A percentile compares a stretch with the other conserved stretches of the same genome.
These are phyloP conservation scores for Zaprionus kolodkinae DNA, from an alignment of 1,140 invertebrate genomes.

Conservation along the genomic window DNA sequence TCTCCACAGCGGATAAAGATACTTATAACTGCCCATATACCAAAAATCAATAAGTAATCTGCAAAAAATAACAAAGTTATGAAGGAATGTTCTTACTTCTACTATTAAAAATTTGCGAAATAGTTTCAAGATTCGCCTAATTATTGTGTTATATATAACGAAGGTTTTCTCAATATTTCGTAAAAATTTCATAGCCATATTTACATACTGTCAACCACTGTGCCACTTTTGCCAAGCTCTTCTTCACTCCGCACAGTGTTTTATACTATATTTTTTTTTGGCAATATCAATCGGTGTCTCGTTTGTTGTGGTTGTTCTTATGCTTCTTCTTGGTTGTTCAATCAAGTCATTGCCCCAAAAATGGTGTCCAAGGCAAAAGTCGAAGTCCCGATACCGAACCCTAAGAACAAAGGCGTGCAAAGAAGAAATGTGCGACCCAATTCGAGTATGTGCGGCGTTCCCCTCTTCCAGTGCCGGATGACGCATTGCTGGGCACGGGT, in stretches of 20 bases:
- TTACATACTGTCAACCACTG: too few species aligned
- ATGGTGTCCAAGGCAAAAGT: conserved; percentile 59
- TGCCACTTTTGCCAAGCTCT: conserved; percentile 29
- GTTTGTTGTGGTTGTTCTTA: conserved; percentile 14
- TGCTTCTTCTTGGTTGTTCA: conserved; percentile 34
- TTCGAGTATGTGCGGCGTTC: conserved; percentile 44
- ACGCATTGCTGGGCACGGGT: conserved; percentile 43
- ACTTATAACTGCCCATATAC: too few species aligned
- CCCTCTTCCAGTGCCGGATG: conserved; percentile 47
- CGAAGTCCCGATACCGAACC: conserved; percentile 47
- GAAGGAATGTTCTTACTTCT: too few species aligned
- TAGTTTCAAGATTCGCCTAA: too few species aligned
- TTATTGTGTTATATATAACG: too few species aligned
- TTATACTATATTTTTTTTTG: conserved; percentile 15
- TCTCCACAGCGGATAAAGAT: too few species aligned
- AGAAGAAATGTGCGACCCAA: conserved; percentile 53
- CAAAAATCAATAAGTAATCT: too few species aligned
- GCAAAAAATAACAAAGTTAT: too few species aligned
- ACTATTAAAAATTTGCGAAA: too few species aligned
- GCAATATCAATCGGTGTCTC: conserved; percentile 12
- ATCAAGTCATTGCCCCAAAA: conserved; percentile 80
- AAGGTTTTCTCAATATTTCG: too few species aligned
- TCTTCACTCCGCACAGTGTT: conserved; percentile 3
- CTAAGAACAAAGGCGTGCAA: conserved; percentile 40
- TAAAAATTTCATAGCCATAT: too few species aligned